Percentiles rank a stretch among this genome's conserved stretches.
phyloP scores from a whole-genome alignment of 1,140 invertebrate genomes.

The Aporrectodea caliginosa region DNA sequence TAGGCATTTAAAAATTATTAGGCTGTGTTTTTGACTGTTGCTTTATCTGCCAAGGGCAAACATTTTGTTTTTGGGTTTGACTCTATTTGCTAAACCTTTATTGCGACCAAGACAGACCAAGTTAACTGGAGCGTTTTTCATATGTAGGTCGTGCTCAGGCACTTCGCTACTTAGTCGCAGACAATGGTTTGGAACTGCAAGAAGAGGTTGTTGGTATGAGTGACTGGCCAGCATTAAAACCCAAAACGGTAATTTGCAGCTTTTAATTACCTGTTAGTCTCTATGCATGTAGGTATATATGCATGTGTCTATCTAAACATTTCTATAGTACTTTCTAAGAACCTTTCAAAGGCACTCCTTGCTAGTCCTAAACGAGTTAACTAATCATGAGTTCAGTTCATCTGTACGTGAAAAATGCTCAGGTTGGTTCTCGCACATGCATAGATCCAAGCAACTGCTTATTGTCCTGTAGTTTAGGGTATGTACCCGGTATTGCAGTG shows the following conservation, averaged over 20 bases:
- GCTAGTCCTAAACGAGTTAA: background rate
- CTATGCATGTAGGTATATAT: background rate
- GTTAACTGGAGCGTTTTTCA: background rate
- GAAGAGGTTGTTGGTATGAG: background rate
- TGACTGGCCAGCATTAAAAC: slow-evolving; percentile 10
- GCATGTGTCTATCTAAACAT: background rate
- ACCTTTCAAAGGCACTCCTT: too few relatives aligned
- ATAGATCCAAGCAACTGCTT: too few relatives aligned
- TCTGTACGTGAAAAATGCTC: background rate
- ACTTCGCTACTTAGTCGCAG: background rate
- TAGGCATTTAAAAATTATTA: too few relatives aligned
- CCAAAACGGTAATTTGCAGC: background rate
- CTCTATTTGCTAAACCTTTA: background rate
- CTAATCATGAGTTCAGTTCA: background rate
- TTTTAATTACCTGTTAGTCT: background rate
- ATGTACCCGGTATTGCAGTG: too few relatives aligned
- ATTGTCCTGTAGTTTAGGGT: too few relatives aligned
- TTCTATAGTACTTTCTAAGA: too few relatives aligned
- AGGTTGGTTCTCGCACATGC: background rate
- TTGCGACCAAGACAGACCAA: background rate
- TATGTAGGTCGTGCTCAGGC: slow-evolving; percentile 9
- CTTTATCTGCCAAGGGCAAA: too few relatives aligned
- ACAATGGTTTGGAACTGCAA: slow-evolving; percentile 5
- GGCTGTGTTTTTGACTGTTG: too few relatives aligned
- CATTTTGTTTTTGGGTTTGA: background rate